phyloP scores from a whole-genome alignment of 2,797 vertebrate species.

The Hyperoplus lanceolatus region DNA sequence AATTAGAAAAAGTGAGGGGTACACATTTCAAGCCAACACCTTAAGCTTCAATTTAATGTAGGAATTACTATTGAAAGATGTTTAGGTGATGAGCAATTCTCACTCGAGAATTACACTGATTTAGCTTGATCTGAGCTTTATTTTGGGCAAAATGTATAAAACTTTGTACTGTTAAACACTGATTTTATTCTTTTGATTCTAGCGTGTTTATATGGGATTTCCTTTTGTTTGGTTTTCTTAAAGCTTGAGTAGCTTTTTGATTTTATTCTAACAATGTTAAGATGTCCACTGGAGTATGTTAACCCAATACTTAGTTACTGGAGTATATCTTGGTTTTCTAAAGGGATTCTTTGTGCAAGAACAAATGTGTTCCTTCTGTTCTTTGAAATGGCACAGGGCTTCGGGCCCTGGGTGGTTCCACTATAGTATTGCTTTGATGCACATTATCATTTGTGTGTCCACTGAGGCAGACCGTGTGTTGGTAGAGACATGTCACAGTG shows the following conservation, averaged over 20 bases:
- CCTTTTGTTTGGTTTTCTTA: neutral
- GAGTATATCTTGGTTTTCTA: slow-evolving; percentile 18
- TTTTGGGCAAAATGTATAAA: neutral
- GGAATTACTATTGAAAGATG: no score
- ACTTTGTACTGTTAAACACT: no score
- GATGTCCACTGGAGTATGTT: slow-evolving; percentile 10
- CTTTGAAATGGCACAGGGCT: slow-evolving; percentile 47
- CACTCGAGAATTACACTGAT: no score
- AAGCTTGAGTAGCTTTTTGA: neutral
- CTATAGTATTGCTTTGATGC: slow-evolving; percentile 55
- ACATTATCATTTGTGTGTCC: slow-evolving; percentile 60
- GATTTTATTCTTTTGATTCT: neutral
- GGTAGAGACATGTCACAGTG: slow-evolving; percentile 53
- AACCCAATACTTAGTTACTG: slow-evolving; percentile 8
- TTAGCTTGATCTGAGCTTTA: neutral
- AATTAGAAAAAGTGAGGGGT: no score
- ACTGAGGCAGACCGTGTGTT: slow-evolving; percentile 65
- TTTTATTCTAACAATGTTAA: slow-evolving; percentile 28
- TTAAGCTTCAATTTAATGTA: no score
- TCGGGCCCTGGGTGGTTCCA: slow-evolving; percentile 41
- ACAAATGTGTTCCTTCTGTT: slow-evolving; percentile 41
- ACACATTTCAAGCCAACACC: no score
- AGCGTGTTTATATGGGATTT: neutral
- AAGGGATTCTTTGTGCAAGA: slow-evolving; percentile 24
- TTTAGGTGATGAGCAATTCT: no score